Base-by-base conservation (phyloP, 1,140 invertebrate genomes). In the Drosophila rufa region DNA sequence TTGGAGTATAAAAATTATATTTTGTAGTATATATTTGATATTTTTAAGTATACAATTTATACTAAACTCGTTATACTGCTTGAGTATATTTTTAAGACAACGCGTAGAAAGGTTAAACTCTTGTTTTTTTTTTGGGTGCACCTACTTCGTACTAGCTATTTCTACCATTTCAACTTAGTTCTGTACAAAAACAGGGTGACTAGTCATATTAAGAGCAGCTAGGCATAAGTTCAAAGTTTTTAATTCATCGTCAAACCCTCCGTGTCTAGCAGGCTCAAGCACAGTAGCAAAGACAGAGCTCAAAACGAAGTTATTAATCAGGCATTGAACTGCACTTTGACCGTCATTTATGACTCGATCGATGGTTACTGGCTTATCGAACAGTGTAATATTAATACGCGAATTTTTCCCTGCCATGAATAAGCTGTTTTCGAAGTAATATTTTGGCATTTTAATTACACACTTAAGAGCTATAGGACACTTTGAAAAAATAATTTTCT, bases 291-390 rank as follows among this genome's bases (percentile, higher is more conserved):
- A 38, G 33, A 42, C 22, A 22, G 38, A 53, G 33, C 43, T n/a
- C 47, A 58, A 62, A 58, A 43, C n/a, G 46, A 51, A 75, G 56
- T 45, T 59, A 62, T 85, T 87, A 86, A 75, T 82, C 79, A 86
- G 55, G 40, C 43, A 64, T 58, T 17, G 46, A 58, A 61, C 58
- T 77, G 79, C 67, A 82, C 79, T 86, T 86, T 87, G 75, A 55
- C 47, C 68, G 38, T 27, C 56, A 19, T 25, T 58, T 47, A 40
- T 78, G 53, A 68, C 48, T 62, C 30, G 38, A 53, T 45, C 27
- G 9, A 36, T 48, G 17, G 36, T 17, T 19, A n/a, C 47, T 33
- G 36, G 55, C 59, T 82, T 79, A 83, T 83, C 68, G 46, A 59
- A 33, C 33, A 42, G 69, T 82, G 80, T 79, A 82, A 82, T 58